Base-by-base conservation (phyloP, 2,113 vertebrate species). In the Tragelaphus scriptus region DNA sequence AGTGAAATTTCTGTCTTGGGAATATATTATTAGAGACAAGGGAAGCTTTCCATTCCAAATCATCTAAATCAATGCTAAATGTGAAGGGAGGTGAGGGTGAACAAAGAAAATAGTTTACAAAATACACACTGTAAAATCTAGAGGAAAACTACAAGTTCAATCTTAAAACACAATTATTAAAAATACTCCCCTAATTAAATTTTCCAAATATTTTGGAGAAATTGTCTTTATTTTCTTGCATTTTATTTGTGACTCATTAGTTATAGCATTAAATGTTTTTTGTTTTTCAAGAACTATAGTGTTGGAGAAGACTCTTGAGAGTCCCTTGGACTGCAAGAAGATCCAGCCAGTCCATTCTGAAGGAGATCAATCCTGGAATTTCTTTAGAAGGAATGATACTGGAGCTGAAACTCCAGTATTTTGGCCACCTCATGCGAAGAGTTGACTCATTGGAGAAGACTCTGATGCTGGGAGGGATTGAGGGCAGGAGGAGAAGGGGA, bases 231-330 rank as follows among this genome's bases (percentile, higher is more conserved):
- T 23, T 94, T 85, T 68, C 56, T 96, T 96, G 91, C 6, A 96
- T 97, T 98, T 95, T 96, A 58, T 40, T 68, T 94, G 6, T 97
- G 90, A 98, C 86, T 98, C 94, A 97, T 97, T 19, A 36, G 13
- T 92, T 96, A 61, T 61, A 98, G 88, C 23, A 97, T 12, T 1
- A 1, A 91, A 97, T 97, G 84, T 95, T 82, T 93, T 91, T 97
- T 87, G 26, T 92, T 95, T 98, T 91, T 95, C 93, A 88, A 98
- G 98, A 98, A 94, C 12, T 12, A 12, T 49, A n/a, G n/a, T n/a
- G n/a, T n/a, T n/a, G n/a, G n/a, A n/a, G n/a, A n/a, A n/a, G n/a
- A n/a, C n/a, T n/a, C n/a, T n/a, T n/a, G n/a, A n/a, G n/a, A n/a
- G n/a, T n/a, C n/a, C n/a, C n/a, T n/a, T n/a, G n/a, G n/a, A n/a